These are phyloP conservation scores for Drosophila lacertosa DNA, from an alignment of 1,140 invertebrate species.

Conservation along the genomic window DNA sequence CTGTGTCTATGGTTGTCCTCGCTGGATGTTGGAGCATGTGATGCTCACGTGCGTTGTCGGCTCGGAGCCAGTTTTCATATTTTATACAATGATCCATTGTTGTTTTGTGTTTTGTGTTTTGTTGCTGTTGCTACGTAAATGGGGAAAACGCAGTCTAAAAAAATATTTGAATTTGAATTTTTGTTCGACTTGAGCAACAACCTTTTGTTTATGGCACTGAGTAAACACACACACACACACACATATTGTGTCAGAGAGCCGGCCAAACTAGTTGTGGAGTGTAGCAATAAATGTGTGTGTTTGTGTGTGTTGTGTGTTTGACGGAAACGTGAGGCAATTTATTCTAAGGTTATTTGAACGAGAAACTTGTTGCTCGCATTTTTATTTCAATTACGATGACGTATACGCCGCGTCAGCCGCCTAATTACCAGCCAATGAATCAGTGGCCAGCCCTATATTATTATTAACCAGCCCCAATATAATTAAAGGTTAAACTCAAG, in stretches of 20 bases:
- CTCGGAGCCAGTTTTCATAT: constrained; percentile 40
- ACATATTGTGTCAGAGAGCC: constrained; percentile 4
- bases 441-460: constrained; percentile 54
- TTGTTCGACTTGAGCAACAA: constrained; percentile 71
- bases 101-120: constrained; percentile 18
- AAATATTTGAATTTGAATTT: constrained; percentile 56
- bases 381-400: constrained; percentile 80
- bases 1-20: constrained; percentile 61
- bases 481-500: constrained; percentile 54
- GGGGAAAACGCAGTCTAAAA: constrained; percentile 40
- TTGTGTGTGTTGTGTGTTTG: constrained; percentile 37
- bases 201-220: constrained; percentile 64
- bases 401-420: constrained; percentile 60
- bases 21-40: constrained; percentile 57
- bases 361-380: constrained; percentile 81
- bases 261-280: constrained; percentile 52
- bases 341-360: constrained; percentile 77
- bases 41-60: constrained; percentile 65
- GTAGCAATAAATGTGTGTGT: constrained; percentile 1
- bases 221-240: constrained; percentile 37
- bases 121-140: constrained; percentile 29
- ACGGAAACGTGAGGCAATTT: constrained; percentile 79
- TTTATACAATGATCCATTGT: constrained; percentile 48
- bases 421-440: constrained; percentile 69
- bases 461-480: constrained; percentile 48